These are phyloP conservation scores for Bibio marci DNA, from an alignment of 2,888 invertebrate genomes.

Conservation along the genomic window DNA sequence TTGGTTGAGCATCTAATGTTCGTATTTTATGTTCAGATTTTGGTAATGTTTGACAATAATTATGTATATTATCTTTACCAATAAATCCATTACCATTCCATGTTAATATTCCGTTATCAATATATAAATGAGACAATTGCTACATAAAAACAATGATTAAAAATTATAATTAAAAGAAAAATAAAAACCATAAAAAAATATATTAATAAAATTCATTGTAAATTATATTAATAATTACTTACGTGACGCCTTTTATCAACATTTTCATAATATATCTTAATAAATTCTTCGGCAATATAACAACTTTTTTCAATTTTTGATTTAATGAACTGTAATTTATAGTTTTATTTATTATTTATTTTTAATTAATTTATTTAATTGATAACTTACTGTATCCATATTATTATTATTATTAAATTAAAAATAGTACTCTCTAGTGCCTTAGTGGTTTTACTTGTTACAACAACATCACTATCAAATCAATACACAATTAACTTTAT, in stretches of 20 bases:
- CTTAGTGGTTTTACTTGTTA: too few relatives aligned
- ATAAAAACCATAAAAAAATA: not conserved
- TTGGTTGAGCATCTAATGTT: conserved; percentile 76
- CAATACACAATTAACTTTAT: too few relatives aligned
- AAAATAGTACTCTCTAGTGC: too few relatives aligned
- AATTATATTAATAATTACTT: conserved; percentile 21
- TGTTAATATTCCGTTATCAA: conserved; percentile 66
- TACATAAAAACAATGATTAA: too few relatives aligned
- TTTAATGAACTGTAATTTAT: too few relatives aligned
- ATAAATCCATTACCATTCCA: conserved; percentile 85
- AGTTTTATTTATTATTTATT: too few relatives aligned
- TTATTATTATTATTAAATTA: too few relatives aligned
- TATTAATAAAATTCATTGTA: too few relatives aligned
- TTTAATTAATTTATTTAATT: too few relatives aligned
- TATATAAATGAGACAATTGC: conserved; percentile 63
- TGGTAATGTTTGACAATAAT: conserved; percentile 71
- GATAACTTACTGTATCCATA: too few relatives aligned
- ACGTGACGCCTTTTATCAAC: conserved; percentile 75
- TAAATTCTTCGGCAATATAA: conserved; percentile 75
- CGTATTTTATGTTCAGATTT: conserved; percentile 57
- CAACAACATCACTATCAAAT: too few relatives aligned
- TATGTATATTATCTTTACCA: conserved; percentile 67
- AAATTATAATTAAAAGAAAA: not conserved
- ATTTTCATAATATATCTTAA: conserved; percentile 74
- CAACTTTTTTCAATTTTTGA: conserved; percentile 63